Conservation (phyloP, 2,888 invertebrate genomes). For the Linnaemya tessellans region DNA sequence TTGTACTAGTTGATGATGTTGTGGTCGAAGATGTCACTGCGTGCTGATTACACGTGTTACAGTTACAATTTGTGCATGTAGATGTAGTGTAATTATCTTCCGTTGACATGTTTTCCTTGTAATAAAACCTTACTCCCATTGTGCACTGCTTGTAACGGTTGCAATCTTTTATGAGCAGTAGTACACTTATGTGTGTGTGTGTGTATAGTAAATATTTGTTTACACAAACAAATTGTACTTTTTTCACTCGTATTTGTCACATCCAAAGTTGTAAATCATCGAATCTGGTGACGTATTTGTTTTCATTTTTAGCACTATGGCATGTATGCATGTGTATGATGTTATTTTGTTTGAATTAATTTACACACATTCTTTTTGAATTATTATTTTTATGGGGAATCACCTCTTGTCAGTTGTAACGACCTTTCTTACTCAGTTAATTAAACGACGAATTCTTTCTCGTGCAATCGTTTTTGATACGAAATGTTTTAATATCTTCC, state of each 20-base stretch:
- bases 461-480: conserved; percentile 21
- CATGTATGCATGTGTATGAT: background rate
- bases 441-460: conserved; percentile 17
- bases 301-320: conserved; percentile 37
- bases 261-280: background rate
- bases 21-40: conserved; percentile 26
- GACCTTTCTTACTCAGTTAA: conserved; percentile 26
- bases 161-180: background rate
- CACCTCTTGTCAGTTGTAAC: conserved; percentile 59
- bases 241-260: background rate
- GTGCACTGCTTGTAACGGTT: conserved; percentile 23
- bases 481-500: background rate
- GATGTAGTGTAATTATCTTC: conserved; percentile 73
- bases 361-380: conserved; percentile 11
- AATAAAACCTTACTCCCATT: conserved; percentile 78
- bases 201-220: conserved; percentile 19
- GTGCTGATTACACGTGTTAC: conserved; percentile 29
- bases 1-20: conserved; percentile 40
- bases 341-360: conserved; percentile 20
- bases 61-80: conserved; percentile 22
- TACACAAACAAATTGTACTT: conserved; percentile 6
- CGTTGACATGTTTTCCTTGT: conserved; percentile 76
- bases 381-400: conserved; percentile 64
- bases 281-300: conserved; percentile 22
- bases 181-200: too few species aligned